phyloP scores from a whole-genome alignment of 2,113 vertebrate species.

The Paramormyrops kingsleyae region DNA sequence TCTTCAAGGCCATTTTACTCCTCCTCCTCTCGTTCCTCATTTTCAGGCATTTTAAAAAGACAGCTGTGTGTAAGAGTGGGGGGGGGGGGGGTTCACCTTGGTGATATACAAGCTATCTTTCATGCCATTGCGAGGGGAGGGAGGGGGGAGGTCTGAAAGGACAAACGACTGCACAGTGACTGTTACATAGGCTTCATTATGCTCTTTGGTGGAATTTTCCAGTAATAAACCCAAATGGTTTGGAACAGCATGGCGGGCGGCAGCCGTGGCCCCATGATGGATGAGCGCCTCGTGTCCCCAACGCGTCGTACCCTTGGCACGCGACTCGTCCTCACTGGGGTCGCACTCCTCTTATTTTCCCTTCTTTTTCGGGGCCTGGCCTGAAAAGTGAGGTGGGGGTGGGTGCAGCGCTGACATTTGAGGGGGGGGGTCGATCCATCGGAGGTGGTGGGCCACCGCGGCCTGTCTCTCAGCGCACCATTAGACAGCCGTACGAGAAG shows the following conservation, averaged over 20 bases:
- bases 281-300: constrained; percentile 52
- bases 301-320: constrained; percentile 58
- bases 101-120: constrained; percentile 51
- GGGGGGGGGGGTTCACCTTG: constrained; percentile 45
- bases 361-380: neutral
- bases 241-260: constrained; percentile 36
- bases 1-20: neutral
- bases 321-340: constrained; percentile 9
- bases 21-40: constrained; percentile 20
- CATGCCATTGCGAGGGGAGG: constrained; percentile 23
- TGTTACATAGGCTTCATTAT: constrained; percentile 59
- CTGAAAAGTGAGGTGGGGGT: neutral
- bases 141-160: constrained; percentile 46
- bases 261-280: constrained; percentile 56
- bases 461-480: neutral
- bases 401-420: neutral
- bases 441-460: neutral
- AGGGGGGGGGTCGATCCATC: neutral
- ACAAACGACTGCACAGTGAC: constrained; percentile 33
- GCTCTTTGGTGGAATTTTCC: constrained; percentile 50
- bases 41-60: constrained; percentile 36
- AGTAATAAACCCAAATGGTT: constrained; percentile 64
- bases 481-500: neutral
- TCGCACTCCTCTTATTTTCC: neutral
- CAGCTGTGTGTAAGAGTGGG: constrained; percentile 26